Evolutionary conservation across 1,140 invertebrate species (phyloP).

Genomic region (Brachionus asplanchnoidis): DNA sequence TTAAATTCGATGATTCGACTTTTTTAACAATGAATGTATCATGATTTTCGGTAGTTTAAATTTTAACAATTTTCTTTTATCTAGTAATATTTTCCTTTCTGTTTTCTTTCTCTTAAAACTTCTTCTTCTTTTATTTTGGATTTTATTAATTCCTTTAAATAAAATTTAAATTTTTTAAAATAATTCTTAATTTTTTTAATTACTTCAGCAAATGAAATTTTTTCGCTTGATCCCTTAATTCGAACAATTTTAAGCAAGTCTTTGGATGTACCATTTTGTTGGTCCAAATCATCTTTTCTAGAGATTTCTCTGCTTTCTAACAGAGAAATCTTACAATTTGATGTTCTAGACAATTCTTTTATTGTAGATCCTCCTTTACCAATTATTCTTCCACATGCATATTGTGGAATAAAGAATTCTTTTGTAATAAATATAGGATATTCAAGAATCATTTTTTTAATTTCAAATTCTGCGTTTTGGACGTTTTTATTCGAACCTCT

Average conservation of each 20-base stretch:
- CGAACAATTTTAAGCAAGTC: not conserved
- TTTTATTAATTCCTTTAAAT: not conserved
- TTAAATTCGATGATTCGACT: not conserved
- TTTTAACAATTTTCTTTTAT: not conserved
- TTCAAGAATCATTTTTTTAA: slow-evolving; percentile 20
- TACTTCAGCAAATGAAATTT: slow-evolving; percentile 6
- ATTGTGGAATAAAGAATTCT: slow-evolving; percentile 54
- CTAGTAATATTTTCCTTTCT: not conserved
- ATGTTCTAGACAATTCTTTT: slow-evolving; percentile 52
- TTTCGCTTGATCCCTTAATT: not conserved
- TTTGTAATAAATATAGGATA: not conserved
- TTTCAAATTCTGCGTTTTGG: slow-evolving; percentile 14
- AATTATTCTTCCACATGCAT: slow-evolving; percentile 59
- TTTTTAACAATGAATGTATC: not conserved
- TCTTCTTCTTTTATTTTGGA: slow-evolving; percentile 28
- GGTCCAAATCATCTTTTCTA: not conserved
- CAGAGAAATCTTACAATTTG: slow-evolving; percentile 1
- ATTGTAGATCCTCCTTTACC: slow-evolving; percentile 66
- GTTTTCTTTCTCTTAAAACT: not conserved
- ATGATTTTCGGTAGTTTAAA: not conserved
- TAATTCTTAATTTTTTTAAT: not conserved
- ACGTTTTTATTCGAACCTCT: slow-evolving; percentile 21
- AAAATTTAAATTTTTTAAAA: not conserved
- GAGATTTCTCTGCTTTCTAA: not conserved
- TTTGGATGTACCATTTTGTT: not conserved